phyloP scores from a whole-genome alignment of 2,797 vertebrate genomes.

The Mormyrops boulengeri region DNA sequence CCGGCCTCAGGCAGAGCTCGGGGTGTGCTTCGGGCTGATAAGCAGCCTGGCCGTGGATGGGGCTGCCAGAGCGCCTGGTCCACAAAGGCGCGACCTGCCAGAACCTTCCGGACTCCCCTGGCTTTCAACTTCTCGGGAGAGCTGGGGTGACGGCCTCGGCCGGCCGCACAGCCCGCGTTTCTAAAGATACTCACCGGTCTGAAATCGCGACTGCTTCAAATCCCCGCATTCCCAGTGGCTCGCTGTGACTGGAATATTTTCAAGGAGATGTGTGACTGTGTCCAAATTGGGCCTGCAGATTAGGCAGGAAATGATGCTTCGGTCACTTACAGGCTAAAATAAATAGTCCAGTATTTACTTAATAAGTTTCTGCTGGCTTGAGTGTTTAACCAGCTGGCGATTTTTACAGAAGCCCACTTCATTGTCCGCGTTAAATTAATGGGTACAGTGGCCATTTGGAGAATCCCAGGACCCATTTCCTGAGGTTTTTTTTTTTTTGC shows the following conservation, averaged over 20 bases:
- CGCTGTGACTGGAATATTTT: background rate
- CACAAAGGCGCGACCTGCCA: background rate
- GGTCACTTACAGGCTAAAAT: background rate
- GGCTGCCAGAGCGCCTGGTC: background rate
- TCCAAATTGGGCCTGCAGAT: background rate
- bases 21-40: background rate
- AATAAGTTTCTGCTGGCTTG: background rate
- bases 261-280: background rate
- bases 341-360: background rate
- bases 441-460: background rate
- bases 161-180: background rate
- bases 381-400: background rate
- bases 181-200: background rate
- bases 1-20: background rate
- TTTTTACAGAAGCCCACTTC: background rate
- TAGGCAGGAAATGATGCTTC: background rate
- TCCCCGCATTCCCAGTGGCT: background rate
- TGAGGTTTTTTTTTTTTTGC: background rate
- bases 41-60: background rate
- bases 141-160: background rate
- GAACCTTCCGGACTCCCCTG: background rate
- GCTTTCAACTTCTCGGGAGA: background rate
- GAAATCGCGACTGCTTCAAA: background rate
- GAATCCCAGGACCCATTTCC: background rate
- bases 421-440: background rate